Conservation (phyloP, 2,113 vertebrate genomes). For the Leucoraja erinaceus region DNA sequence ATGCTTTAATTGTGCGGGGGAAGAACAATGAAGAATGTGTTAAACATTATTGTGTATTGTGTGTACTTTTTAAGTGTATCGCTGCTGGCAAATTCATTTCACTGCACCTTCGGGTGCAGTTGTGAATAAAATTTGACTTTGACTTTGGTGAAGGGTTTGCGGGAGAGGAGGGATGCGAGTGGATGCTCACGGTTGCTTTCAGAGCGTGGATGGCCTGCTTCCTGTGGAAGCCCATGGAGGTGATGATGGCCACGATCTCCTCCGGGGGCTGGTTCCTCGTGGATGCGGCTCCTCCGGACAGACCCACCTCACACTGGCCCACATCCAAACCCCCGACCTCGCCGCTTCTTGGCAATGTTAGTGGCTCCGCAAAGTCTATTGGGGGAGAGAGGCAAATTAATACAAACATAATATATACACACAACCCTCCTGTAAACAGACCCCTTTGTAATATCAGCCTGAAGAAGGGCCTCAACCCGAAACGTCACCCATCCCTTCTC, state of each 20-base stretch:
- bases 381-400: constrained; percentile 8
- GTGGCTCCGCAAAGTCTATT: constrained; percentile 88
- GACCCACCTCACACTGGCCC: constrained; percentile 53
- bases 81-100: too few species aligned
- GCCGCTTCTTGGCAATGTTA: constrained; percentile 67
- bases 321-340: constrained; percentile 59
- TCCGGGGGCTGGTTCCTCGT: constrained; percentile 81
- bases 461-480: too few species aligned
- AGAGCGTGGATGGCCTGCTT: constrained; percentile 75
- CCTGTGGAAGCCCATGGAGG: constrained; percentile 93
- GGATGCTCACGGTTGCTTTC: constrained; percentile 75
- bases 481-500: too few species aligned
- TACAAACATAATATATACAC: not conserved
- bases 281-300: constrained; percentile 48
- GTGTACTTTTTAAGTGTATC: too few species aligned
- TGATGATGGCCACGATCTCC: constrained; percentile 85
- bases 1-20: too few species aligned
- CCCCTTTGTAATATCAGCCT: too few species aligned
- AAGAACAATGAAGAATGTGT: too few species aligned
- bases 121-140: too few species aligned
- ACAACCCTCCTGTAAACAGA: not conserved
- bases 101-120: too few species aligned
- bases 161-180: too few species aligned
- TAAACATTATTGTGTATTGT: too few species aligned
- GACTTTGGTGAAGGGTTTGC: too few species aligned